These are phyloP conservation scores for Orientallactaga sibirica DNA, from an alignment of 2,797 vertebrate genomes.

Conservation along the genomic window DNA sequence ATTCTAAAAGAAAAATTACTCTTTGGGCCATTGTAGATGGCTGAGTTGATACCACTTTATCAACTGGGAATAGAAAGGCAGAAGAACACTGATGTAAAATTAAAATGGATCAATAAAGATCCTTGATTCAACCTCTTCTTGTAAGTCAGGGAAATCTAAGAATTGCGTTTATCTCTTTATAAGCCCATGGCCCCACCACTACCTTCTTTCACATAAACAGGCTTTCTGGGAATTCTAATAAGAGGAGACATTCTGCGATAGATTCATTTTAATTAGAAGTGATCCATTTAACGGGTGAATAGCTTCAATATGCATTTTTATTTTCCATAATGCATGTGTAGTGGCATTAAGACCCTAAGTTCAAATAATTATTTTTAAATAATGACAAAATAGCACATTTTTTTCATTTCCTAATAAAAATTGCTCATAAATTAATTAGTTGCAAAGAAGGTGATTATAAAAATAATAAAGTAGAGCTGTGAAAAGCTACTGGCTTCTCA, in stretches of 20 bases:
- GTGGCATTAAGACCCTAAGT: slow-evolving; percentile 58
- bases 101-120: not conserved
- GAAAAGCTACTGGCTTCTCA: slow-evolving; percentile 63
- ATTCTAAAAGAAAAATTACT: not conserved
- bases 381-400: slow-evolving; percentile 61
- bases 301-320: slow-evolving; percentile 47
- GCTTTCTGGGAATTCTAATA: slow-evolving; percentile 2
- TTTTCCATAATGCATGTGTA: not conserved
- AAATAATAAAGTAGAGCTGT: slow-evolving; percentile 62
- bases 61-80: not conserved
- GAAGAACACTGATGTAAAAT: not conserved
- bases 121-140: not conserved
- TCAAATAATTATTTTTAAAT: slow-evolving; percentile 71
- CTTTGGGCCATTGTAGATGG: not conserved
- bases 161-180: not conserved
- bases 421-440: slow-evolving; percentile 73
- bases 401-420: slow-evolving; percentile 66
- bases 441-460: slow-evolving; percentile 71
- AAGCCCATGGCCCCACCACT: not conserved
- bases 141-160: slow-evolving; percentile 12
- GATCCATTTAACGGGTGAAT: slow-evolving; percentile 48
- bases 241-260: not conserved
- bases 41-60: not conserved
- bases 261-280: slow-evolving; percentile 48
- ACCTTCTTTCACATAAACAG: not conserved